Percentiles rank a stretch among this genome's conserved stretches.
phyloP scores from a whole-genome alignment of 2,113 vertebrate species.

The Ciconia maguari region DNA sequence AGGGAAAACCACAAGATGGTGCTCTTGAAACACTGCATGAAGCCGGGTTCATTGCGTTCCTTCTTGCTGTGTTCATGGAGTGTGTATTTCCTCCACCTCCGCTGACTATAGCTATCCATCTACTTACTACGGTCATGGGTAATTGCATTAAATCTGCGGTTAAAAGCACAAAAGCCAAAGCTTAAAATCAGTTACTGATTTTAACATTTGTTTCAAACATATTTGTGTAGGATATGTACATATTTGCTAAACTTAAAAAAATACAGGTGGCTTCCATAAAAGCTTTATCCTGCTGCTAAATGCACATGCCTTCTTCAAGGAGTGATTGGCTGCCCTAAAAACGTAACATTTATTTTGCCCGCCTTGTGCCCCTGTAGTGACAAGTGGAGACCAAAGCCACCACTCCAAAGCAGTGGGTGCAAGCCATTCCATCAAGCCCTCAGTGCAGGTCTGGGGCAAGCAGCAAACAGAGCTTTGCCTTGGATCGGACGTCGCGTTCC shows the following conservation, averaged over 20 bases:
- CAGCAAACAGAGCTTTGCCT: neutral
- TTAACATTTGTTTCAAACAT: neutral
- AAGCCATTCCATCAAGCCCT: fast-evolving
- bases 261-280: neutral
- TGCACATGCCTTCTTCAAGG: neutral
- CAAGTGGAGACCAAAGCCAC: neutral
- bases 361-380: neutral
- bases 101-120: neutral
- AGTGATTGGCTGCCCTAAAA: neutral
- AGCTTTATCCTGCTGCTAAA: neutral
- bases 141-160: neutral
- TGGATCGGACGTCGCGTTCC: fast-evolving
- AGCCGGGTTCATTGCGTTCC: fast-evolving
- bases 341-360: fast-evolving
- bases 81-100: neutral
- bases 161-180: neutral
- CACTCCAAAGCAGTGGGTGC: neutral
- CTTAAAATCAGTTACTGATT: neutral
- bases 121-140: fast-evolving
- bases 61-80: fast-evolving
- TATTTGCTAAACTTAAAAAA: neutral
- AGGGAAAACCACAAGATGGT: conserved; percentile 67
- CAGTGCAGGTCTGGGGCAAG: fast-evolving
- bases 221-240: neutral
- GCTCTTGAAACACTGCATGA: conserved; percentile 36